Conservation (phyloP, 1,140 invertebrate species). For the Bombus confusus region DNA sequence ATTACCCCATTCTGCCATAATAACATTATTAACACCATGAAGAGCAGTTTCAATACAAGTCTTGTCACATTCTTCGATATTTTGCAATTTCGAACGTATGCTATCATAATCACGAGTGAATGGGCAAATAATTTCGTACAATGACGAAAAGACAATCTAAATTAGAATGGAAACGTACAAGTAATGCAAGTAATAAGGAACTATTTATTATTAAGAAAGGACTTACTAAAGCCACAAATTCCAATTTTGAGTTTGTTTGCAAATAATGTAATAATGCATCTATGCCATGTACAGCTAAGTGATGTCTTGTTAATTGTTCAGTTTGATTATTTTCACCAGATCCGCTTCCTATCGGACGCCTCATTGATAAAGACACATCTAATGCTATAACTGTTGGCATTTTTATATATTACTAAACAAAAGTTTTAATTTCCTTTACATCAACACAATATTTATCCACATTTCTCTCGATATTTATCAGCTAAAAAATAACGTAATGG, state of each 20-base stretch:
- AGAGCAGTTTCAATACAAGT: slow-evolving; percentile 91
- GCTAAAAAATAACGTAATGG: not conserved
- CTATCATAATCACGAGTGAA: slow-evolving; percentile 93
- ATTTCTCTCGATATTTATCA: not conserved
- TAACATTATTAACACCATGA: slow-evolving; percentile 88
- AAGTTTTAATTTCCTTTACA: slow-evolving; percentile 3
- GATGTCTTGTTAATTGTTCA: slow-evolving; percentile 84
- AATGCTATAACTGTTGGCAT: slow-evolving; percentile 92
- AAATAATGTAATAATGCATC: slow-evolving; percentile 93
- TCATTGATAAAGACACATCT: slow-evolving; percentile 92
- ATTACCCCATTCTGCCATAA: slow-evolving; percentile 93
- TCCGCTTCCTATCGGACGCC: slow-evolving; percentile 85
- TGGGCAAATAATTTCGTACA: slow-evolving; percentile 89
- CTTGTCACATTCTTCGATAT: slow-evolving; percentile 91
- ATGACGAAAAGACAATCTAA: slow-evolving; percentile 90
- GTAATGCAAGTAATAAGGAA: not conserved
- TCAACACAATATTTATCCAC: not conserved
- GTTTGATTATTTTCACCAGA: slow-evolving; percentile 78
- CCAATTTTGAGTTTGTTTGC: slow-evolving; percentile 90
- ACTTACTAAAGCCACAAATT: slow-evolving; percentile 94
- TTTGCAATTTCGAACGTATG: slow-evolving; percentile 88
- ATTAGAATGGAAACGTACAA: slow-evolving; percentile 10
- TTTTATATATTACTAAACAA: slow-evolving; percentile 63
- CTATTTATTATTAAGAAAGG: not conserved
- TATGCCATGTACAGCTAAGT: slow-evolving; percentile 92